A percentile compares a stretch with the other conserved stretches of the same genome.
Evolutionary conservation across 2,113 vertebrate species (phyloP).

Genomic region (Corydoras maculifer): DNA sequence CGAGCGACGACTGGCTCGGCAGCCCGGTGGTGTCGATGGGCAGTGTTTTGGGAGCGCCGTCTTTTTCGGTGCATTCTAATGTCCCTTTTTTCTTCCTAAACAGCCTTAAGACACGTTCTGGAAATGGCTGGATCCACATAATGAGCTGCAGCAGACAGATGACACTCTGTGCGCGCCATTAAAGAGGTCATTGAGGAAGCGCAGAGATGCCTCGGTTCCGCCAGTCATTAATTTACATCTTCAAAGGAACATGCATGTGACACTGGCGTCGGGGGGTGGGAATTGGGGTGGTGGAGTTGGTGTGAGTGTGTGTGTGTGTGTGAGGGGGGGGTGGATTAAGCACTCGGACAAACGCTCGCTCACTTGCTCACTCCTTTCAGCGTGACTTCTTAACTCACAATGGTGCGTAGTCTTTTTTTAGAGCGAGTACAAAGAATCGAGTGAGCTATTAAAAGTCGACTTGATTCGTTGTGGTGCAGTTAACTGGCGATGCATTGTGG

Average conservation of each 20-base stretch:
- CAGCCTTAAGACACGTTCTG: conserved; percentile 91
- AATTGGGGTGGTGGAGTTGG: no score
- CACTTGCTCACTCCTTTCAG: conserved; percentile 77
- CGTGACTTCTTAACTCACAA: conserved; percentile 41
- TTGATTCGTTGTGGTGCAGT: conserved; percentile 6
- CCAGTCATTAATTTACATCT: conserved; percentile 94
- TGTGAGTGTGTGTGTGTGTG: no score
- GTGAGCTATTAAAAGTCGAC: conserved; percentile 25
- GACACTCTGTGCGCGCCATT: conserved; percentile 88
- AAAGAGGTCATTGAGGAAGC: conserved; percentile 84
- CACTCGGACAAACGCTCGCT: conserved; percentile 46
- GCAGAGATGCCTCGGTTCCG: conserved; percentile 90
- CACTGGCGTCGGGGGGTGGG: conserved; percentile 49
- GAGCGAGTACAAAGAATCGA: not conserved
- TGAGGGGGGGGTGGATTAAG: no score
- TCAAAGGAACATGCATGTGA: conserved; percentile 90
- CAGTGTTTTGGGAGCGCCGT: conserved; percentile 93
- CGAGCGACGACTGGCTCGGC: conserved; percentile 64
- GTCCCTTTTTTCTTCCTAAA: conserved; percentile 93
- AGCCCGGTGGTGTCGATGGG: conserved; percentile 74
- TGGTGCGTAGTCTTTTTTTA: conserved; percentile 38
- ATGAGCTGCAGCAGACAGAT: conserved; percentile 97
- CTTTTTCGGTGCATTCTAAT: conserved; percentile 94
- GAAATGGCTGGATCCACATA: conserved; percentile 88
- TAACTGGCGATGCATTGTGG: not conserved